Percentiles rank a stretch among this genome's conserved stretches.
phyloP scores from a whole-genome alignment of 2,888 invertebrate genomes.

The Polydrusus cervinus region DNA sequence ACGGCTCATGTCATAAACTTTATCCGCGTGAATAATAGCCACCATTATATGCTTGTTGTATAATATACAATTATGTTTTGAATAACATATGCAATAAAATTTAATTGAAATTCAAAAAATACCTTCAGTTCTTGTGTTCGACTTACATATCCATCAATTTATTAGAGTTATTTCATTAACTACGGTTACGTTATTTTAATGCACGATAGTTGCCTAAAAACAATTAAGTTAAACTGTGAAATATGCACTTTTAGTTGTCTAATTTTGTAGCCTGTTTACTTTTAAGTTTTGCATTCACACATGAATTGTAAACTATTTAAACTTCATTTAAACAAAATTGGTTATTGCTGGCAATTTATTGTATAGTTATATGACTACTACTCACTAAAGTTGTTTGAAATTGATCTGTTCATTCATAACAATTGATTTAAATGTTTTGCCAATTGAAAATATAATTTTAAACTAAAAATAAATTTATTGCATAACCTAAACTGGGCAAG shows the following conservation, averaged over 20 bases:
- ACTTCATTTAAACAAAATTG: slow-evolving; percentile 1
- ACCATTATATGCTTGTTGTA: too few species aligned
- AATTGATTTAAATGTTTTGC: neutral
- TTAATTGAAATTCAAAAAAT: too few species aligned
- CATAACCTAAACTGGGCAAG: too few species aligned
- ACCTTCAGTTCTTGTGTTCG: too few species aligned
- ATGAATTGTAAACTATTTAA: slow-evolving; percentile 15
- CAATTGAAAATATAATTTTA: neutral
- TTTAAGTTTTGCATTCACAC: slow-evolving; percentile 16
- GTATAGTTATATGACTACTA: neutral
- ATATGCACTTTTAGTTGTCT: slow-evolving; percentile 21
- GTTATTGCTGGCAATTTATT: slow-evolving; percentile 10
- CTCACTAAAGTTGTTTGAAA: neutral
- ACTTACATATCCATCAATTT: too few species aligned
- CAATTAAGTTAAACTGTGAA: slow-evolving; percentile 23
- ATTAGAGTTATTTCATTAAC: neutral
- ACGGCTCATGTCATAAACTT: too few species aligned
- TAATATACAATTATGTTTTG: too few species aligned
- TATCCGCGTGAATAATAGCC: too few species aligned
- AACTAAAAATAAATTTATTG: too few species aligned
- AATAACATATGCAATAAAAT: too few species aligned
- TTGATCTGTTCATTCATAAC: neutral
- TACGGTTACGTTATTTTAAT: neutral
- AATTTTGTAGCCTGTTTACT: slow-evolving; percentile 26
- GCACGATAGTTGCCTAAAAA: neutral